Evolutionary conservation across 2,113 vertebrate species (phyloP), one percentile per base, ranked within the genome.

Genomic region (Pseudopipra pipra): DNA sequence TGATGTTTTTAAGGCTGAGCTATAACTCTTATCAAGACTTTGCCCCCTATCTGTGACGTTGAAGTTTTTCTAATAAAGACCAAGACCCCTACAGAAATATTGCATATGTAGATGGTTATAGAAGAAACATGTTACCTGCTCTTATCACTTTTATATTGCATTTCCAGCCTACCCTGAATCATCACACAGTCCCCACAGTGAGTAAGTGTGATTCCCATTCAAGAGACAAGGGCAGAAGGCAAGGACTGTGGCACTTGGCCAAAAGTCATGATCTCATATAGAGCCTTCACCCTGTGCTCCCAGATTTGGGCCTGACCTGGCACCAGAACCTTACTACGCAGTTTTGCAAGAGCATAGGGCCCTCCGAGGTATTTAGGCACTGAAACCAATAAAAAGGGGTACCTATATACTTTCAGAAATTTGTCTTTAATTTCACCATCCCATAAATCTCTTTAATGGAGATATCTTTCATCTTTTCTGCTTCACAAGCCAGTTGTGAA

Each of bases 381-480:
- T 31, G 65, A 90, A 84, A 78, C 12, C 49, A 92, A 56, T 23
- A 23, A 92, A 23, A 63, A 55, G 11, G 77, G 6, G 14, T 78
- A 87, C 86, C 52, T 62, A 7, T 14, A 47, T 27, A 25, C 37
- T 93, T 85, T 61, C 67, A 86, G 39, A 95, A 89, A 82, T 78
- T 47, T 77, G 27, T 71, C 83, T 63, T 89, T 81, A 92, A 92
- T 95, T 93, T 92, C 33, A 37, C 14, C 27, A 43, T 74, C 27
- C 30, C 89, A 93, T 95, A 93, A 95, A 85, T 95, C 61, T 87
- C 80, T 81, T 84, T 92, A 79, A 95, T 72, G 47, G 84, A 91
- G 86, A 90, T 66, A 92, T 95, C 89, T 93, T 97, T 95, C 89
- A 89, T 92, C 43, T 94, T 95, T 92, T 81, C 73, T 96, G 65